A percentile compares a stretch with the other conserved stretches of the same genome.
Evolutionary conservation across 2,888 invertebrate genomes (phyloP).

Genomic region (Aporophyla nigra): DNA sequence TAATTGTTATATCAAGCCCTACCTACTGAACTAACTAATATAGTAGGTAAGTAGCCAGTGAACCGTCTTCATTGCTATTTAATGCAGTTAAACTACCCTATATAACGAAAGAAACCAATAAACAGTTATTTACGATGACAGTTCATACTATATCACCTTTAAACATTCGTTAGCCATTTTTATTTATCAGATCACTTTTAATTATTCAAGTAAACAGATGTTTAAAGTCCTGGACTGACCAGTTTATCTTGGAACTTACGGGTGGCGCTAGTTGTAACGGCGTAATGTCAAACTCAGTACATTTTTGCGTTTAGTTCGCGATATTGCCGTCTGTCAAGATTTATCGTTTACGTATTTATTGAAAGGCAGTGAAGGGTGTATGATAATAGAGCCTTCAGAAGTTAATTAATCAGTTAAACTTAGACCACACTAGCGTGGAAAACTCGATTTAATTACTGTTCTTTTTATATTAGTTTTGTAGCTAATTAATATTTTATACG

Average conservation of each 20-base stretch:
- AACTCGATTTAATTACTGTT: not conserved
- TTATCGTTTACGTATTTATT: not conserved
- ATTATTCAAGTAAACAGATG: slow-evolving; percentile 11
- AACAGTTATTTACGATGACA: slow-evolving; percentile 8
- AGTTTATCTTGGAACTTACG: slow-evolving; percentile 1
- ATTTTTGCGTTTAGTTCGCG: slow-evolving; percentile 2
- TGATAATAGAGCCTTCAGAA: not conserved
- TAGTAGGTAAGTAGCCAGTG: too few relatives aligned
- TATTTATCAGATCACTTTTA: slow-evolving; percentile 12
- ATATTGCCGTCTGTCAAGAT: not conserved
- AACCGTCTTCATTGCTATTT: not conserved
- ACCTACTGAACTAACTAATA: not conserved
- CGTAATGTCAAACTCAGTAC: not conserved
- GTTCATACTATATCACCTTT: not conserved
- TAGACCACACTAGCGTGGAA: slow-evolving; percentile 19
- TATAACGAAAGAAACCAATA: not conserved
- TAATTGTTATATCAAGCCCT: too few relatives aligned
- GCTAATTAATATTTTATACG: slow-evolving; percentile 4
- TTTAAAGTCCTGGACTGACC: not conserved
- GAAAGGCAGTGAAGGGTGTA: not conserved
- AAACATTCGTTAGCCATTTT: slow-evolving; percentile 12
- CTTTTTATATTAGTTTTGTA: not conserved
- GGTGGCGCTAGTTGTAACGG: slow-evolving; percentile 1
- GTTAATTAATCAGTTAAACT: slow-evolving; percentile 9
- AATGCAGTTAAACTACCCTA: not conserved